These are phyloP conservation scores for Chionis minor DNA, from an alignment of 2,113 vertebrate genomes.

Conservation along the genomic window DNA sequence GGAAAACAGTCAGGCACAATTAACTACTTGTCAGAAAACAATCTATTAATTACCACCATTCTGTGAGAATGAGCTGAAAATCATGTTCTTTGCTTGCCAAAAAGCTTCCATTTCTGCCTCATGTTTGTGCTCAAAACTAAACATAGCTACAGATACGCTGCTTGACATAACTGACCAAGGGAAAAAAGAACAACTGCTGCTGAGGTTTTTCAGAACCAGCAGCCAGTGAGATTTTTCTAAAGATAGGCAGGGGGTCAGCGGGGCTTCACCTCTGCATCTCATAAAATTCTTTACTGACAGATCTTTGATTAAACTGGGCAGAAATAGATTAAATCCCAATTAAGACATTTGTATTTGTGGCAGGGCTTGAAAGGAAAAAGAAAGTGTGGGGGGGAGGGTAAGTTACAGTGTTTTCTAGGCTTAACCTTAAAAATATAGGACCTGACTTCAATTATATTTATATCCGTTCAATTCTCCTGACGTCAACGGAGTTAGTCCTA, in stretches of 20 bases:
- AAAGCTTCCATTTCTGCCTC: constrained; percentile 31
- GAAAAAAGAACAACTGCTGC: constrained; percentile 14
- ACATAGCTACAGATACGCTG: constrained; percentile 3
- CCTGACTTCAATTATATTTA: constrained; percentile 22
- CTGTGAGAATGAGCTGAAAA: constrained; percentile 1
- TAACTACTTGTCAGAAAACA: constrained; percentile 56
- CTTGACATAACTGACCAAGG: constrained; percentile 41
- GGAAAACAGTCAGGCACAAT: constrained; percentile 33
- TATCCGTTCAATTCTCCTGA: background rate
- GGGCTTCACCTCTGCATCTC: background rate
- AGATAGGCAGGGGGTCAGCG: background rate
- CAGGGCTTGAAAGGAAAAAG: background rate
- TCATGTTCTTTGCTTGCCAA: background rate
- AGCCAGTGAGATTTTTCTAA: constrained; percentile 3
- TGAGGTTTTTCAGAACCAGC: background rate
- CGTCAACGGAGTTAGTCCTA: background rate
- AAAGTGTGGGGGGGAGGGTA: background rate
- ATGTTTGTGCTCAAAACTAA: constrained; percentile 32
- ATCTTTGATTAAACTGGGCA: constrained; percentile 17
- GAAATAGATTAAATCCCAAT: background rate
- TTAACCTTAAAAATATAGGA: constrained; percentile 22
- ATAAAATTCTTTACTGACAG: constrained; percentile 1
- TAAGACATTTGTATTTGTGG: background rate
- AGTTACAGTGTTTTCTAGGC: background rate
- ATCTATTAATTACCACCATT: constrained; percentile 53